phyloP scores from a whole-genome alignment of 2,113 vertebrate genomes.

The Scolopax mira region DNA sequence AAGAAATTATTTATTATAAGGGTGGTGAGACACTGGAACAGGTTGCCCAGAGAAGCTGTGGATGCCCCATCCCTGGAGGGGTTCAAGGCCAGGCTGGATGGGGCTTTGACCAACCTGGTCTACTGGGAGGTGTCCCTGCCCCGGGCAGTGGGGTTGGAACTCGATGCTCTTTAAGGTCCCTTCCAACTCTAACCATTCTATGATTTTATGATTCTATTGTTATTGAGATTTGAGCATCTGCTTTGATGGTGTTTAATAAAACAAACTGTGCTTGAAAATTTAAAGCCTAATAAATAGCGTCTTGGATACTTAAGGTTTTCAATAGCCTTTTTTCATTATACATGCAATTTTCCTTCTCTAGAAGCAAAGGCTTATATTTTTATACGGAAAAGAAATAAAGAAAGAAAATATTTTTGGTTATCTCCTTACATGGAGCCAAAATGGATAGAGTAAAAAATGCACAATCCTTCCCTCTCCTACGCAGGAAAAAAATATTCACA shows the following conservation, averaged over 20 bases:
- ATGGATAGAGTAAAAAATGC: not conserved
- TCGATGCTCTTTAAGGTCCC: not conserved
- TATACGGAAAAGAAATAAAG: not conserved
- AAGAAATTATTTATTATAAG: no score
- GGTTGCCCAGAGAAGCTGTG: no score
- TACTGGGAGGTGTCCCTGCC: not conserved
- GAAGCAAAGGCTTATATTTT: not conserved
- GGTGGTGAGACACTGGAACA: no score
- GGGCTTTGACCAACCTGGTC: not conserved
- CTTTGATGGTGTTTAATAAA: not conserved
- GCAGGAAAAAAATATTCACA: not conserved
- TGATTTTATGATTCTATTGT: not conserved
- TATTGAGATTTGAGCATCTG: not conserved
- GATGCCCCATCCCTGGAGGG: no score
- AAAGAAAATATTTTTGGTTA: not conserved
- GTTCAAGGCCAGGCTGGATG: not conserved
- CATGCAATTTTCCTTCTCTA: not conserved
- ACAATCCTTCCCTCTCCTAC: not conserved
- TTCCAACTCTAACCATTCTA: not conserved
- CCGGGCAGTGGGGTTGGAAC: not conserved
- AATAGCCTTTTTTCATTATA: not conserved
- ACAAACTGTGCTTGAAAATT: not conserved
- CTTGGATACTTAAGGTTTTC: fast-evolving
- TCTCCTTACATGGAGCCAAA: constrained; percentile 27
- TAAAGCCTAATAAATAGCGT: not conserved